These are phyloP conservation scores for Himalopsyche japonica DNA, from an alignment of 2,888 invertebrate species.

Conservation along the genomic window DNA sequence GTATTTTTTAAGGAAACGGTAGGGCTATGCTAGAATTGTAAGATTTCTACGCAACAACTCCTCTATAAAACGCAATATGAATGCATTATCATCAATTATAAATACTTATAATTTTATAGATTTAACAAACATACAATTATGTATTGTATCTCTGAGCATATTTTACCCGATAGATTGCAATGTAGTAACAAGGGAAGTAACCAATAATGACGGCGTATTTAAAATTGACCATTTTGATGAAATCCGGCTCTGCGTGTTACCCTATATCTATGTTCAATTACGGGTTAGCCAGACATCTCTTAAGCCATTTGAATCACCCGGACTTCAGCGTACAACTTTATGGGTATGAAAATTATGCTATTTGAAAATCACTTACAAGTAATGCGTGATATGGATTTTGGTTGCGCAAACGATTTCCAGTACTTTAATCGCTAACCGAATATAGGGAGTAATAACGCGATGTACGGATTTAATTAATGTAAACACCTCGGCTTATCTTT, in stretches of 20 bases:
- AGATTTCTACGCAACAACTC: too few species aligned
- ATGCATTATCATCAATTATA: too few species aligned
- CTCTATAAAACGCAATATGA: too few species aligned
- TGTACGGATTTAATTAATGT: not conserved
- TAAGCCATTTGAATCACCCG: constrained; percentile 18
- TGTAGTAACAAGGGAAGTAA: too few species aligned
- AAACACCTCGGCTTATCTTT: too few species aligned
- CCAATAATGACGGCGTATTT: too few species aligned
- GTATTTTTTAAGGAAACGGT: too few species aligned
- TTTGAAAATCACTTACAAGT: constrained; percentile 36
- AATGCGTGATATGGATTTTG: not conserved
- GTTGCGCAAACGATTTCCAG: not conserved
- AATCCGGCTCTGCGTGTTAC: not conserved
- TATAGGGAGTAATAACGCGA: not conserved
- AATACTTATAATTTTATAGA: too few species aligned
- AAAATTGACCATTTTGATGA: not conserved
- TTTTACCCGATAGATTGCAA: too few species aligned
- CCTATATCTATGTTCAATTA: constrained; percentile 30
- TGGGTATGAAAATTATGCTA: constrained; percentile 31
- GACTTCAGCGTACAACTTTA: constrained; percentile 21
- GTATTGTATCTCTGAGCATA: too few species aligned
- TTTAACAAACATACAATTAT: too few species aligned
- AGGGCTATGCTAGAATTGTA: too few species aligned
- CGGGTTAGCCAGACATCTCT: constrained; percentile 19
- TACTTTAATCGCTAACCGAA: not conserved